A percentile compares a stretch with the other conserved stretches of the same genome.
These are phyloP conservation scores for Sialis fuliginosa DNA, from an alignment of 2,888 invertebrate species.

Conservation along the genomic window DNA sequence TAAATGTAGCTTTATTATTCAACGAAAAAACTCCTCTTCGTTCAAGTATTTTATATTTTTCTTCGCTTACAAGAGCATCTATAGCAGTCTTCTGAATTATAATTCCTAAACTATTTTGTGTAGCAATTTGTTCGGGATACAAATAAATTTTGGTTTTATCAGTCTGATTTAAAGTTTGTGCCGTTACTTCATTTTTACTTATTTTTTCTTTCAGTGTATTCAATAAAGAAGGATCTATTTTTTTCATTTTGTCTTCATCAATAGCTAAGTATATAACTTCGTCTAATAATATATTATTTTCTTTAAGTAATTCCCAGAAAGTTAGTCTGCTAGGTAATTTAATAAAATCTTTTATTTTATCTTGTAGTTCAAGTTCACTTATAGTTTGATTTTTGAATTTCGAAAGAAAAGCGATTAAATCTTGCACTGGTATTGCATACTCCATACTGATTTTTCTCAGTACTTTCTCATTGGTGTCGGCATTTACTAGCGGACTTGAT, in stretches of 20 bases:
- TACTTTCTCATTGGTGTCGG: conserved; percentile 1
- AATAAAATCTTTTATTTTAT: conserved; percentile 5
- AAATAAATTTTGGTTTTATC: not conserved
- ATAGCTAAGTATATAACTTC: conserved; percentile 9
- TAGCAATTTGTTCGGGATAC: not conserved
- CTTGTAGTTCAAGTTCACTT: conserved; percentile 3
- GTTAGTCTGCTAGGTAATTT: conserved; percentile 8
- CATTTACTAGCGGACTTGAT: not conserved
- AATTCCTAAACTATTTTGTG: too few relatives aligned
- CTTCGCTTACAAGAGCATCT: not conserved
- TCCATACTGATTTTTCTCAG: conserved; percentile 2
- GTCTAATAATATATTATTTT: conserved; percentile 6
- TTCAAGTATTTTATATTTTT: conserved; percentile 7
- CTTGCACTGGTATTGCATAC: conserved; percentile 3
- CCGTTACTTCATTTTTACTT: not conserved
- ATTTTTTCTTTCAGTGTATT: conserved; percentile 3
- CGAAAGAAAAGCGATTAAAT: not conserved
- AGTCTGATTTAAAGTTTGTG: not conserved
- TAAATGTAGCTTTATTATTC: conserved; percentile 8
- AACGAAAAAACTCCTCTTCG: conserved; percentile 6
- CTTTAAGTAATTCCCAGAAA: conserved; percentile 10
- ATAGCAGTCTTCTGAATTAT: conserved; percentile 6
- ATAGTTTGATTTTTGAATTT: not conserved
- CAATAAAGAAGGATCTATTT: conserved; percentile 6
- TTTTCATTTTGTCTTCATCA: conserved; percentile 6